Percentiles rank a stretch among this genome's conserved stretches.
Evolutionary conservation across 2,888 invertebrate species (phyloP).

Genomic region (Anthrax anthrax): DNA sequence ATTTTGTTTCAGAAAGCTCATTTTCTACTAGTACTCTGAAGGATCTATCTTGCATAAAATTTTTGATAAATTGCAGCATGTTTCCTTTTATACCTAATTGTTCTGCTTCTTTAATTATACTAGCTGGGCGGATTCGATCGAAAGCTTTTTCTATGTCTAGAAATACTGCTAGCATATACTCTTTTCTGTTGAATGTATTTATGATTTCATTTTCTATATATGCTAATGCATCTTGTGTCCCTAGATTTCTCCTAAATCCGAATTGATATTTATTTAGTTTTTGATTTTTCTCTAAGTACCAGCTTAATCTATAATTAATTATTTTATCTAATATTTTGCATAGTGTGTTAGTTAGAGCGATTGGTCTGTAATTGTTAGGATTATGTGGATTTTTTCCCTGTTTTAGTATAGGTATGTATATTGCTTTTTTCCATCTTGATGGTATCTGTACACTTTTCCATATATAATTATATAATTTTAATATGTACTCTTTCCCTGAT

Average conservation of each 20-base stretch:
- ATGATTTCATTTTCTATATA: background rate
- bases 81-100: background rate
- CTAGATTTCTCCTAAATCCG: background rate
- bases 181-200: background rate
- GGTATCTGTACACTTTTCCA: background rate
- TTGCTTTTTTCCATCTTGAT: background rate
- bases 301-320: background rate
- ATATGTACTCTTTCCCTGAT: background rate
- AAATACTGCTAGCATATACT: background rate
- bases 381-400: no score
- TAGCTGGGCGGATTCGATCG: background rate
- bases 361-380: background rate
- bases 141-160: slow-evolving; percentile 2
- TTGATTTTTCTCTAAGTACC: background rate
- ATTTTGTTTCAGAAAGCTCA: background rate
- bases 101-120: background rate
- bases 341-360: background rate
- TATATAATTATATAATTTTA: slow-evolving; percentile 1
- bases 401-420: background rate
- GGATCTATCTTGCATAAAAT: background rate
- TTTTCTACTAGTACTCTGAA: background rate
- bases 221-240: background rate
- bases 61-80: background rate
- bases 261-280: background rate
- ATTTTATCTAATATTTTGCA: slow-evolving; percentile 2